These are phyloP conservation scores for Agrotis exclamationis DNA, from an alignment of 2,888 invertebrate genomes.

Conservation along the genomic window DNA sequence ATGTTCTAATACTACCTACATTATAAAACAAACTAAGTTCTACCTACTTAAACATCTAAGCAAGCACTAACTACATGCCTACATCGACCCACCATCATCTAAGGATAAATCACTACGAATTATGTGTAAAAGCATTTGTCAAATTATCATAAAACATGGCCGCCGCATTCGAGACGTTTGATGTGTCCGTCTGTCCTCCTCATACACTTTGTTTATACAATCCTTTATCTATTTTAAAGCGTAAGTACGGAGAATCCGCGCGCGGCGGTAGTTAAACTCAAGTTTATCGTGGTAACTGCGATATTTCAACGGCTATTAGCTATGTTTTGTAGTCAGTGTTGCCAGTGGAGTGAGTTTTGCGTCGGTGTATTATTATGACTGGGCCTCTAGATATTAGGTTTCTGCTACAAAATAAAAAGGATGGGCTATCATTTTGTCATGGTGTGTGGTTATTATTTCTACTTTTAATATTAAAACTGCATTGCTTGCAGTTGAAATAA, in stretches of 20 bases:
- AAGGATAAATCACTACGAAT: slow-evolving; percentile 37
- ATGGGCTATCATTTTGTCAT: background rate
- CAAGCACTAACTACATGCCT: slow-evolving; percentile 9
- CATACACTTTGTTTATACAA: slow-evolving; percentile 59
- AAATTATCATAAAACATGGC: slow-evolving; percentile 58
- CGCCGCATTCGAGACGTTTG: slow-evolving; percentile 54
- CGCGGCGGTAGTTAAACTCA: slow-evolving; percentile 54
- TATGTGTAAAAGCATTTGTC: slow-evolving; percentile 55
- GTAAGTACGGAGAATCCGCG: slow-evolving; percentile 40
- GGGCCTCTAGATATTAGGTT: slow-evolving; percentile 2
- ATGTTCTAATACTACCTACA: slow-evolving; percentile 30
- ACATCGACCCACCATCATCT: slow-evolving; percentile 28
- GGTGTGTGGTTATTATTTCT: background rate
- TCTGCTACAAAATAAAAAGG: background rate
- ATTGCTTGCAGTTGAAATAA: background rate
- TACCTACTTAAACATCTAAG: slow-evolving; percentile 20
- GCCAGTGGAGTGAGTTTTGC: slow-evolving; percentile 33
- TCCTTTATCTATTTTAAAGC: slow-evolving; percentile 65
- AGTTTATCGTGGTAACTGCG: slow-evolving; percentile 59
- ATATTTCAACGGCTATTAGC: slow-evolving; percentile 60
- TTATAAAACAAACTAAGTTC: slow-evolving; percentile 17
- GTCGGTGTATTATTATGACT: slow-evolving; percentile 26
- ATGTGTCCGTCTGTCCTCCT: slow-evolving; percentile 68
- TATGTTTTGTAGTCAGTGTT: slow-evolving; percentile 44
- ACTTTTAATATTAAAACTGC: background rate